Evolutionary conservation across 92 coral and sea anemone species (phyloP).

Genomic region (Phenganax stokvisi): DNA sequence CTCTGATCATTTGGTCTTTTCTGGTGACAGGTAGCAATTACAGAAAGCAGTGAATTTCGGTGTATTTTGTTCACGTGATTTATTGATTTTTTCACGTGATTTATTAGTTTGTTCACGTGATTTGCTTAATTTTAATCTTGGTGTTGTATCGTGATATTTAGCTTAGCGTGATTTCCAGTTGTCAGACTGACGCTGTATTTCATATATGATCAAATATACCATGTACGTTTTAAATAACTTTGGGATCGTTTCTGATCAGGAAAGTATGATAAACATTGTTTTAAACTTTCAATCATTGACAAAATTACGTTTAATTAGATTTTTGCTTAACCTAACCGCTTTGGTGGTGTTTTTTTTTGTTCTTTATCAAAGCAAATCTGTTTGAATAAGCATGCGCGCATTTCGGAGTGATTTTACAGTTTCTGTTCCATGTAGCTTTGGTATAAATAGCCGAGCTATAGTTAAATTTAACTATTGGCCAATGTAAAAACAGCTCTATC

Average conservation of each 20-base stretch:
- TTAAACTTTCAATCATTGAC: not conserved
- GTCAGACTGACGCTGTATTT: not conserved
- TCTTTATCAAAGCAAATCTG: not conserved
- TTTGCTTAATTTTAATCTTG: not conserved
- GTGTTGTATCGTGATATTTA: not conserved
- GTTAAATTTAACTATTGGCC: too few relatives aligned
- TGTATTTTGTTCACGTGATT: not conserved
- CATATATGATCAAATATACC: too few relatives aligned
- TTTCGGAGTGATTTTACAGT: too few relatives aligned
- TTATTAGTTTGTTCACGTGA: not conserved
- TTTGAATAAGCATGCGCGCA: too few relatives aligned
- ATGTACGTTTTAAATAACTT: not conserved
- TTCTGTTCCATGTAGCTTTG: too few relatives aligned
- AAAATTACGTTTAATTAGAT: constrained; percentile 31
- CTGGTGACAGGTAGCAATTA: constrained; percentile 15
- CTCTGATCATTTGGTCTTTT: constrained; percentile 36
- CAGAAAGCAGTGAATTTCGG: constrained; percentile 24
- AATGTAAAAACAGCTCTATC: too few relatives aligned
- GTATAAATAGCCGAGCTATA: too few relatives aligned
- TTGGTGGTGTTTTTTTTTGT: too few relatives aligned
- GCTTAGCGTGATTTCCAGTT: not conserved
- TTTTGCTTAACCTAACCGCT: not conserved
- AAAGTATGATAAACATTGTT: not conserved
- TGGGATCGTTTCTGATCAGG: not conserved
- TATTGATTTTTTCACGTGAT: not conserved